Base-by-base conservation (phyloP, 2,797 vertebrate genomes). In the Pseudomugil tenellus region DNA sequence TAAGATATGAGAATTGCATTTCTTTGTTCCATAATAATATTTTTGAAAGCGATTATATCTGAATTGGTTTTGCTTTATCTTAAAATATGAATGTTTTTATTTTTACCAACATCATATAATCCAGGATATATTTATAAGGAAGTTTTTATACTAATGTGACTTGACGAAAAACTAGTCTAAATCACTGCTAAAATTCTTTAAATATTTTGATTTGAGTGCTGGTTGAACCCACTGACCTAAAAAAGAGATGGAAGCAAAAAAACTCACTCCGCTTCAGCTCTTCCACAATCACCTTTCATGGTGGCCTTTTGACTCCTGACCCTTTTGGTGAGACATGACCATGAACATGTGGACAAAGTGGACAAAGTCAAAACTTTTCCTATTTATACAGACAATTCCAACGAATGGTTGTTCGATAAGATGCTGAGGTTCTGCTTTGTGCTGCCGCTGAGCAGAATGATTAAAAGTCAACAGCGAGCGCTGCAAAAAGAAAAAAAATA, bases 281-380 rank as follows among this genome's bases (percentile, higher is more conserved):
- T 21, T 41, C 2, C 31, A 58, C 21, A 0, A 17, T 17, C 3
- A 6, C 61, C 58, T 16, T 55, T 74, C 23, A 23, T 62, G 61
- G 32, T 66, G 49, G 51, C 58, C 43, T 0, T 3, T 41, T 72
- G 74, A 80, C 81, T 4, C 29, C n/a, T n/a, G 10, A 46, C 41
- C 19, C 41, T n/a, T 46, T n/a, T n/a, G 19, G 41, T n/a, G 41
- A 62, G 37, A 52, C 12, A 37, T 53, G 48, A 57, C 29, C 35
- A 13, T 58, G 26, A 43, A 43, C 41, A 43, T 31, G 21, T 26
- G 17, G 19, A 58, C 17, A 43, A 43, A n/a, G n/a, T 16, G n/a
- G 41, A 43, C 16, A 16, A 4, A n/a, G n/a, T n/a, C n/a, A n/a
- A n/a, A n/a, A n/a, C n/a, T n/a, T n/a, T n/a, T n/a, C n/a, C n/a